These are phyloP conservation scores for Halichoeres trimaculatus DNA, from an alignment of 2,113 vertebrate genomes.

Conservation along the genomic window DNA sequence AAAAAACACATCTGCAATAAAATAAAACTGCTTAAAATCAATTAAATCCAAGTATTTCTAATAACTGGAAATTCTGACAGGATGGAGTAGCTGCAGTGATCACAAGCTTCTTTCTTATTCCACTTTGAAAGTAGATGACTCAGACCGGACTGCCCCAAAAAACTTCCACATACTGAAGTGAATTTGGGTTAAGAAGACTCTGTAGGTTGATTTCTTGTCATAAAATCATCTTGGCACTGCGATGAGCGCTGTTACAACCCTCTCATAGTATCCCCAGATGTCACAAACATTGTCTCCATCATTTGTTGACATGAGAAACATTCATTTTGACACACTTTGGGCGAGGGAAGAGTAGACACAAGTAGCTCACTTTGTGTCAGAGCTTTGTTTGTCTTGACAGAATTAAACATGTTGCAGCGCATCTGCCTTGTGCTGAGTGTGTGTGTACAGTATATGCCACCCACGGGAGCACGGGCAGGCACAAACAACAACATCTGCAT, in stretches of 20 bases:
- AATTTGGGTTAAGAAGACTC: not conserved
- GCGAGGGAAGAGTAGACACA: slow-evolving; percentile 32
- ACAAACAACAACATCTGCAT: slow-evolving; percentile 59
- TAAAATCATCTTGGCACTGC: not conserved
- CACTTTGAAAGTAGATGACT: not conserved
- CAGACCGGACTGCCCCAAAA: not conserved
- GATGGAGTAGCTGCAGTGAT: not conserved
- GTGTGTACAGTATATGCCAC: slow-evolving; percentile 44
- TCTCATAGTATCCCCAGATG: slow-evolving; percentile 34
- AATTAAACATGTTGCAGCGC: slow-evolving; percentile 61
- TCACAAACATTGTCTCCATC: slow-evolving; percentile 34
- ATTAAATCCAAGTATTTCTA: not conserved
- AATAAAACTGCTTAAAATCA: not conserved
- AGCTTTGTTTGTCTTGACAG: slow-evolving; percentile 66
- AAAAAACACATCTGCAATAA: not conserved
- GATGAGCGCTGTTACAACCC: not conserved
- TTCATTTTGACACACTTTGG: slow-evolving; percentile 39
- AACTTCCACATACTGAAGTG: not conserved
- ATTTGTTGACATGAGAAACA: slow-evolving; percentile 46
- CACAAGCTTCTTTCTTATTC: not conserved
- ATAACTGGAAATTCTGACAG: slow-evolving; percentile 4
- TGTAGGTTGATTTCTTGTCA: not conserved
- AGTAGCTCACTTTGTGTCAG: slow-evolving; percentile 43
- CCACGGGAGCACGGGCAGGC: slow-evolving; percentile 29
- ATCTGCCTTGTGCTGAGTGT: slow-evolving; percentile 57